Evolutionary conservation across 2,113 vertebrate genomes (phyloP).

Genomic region (Brachionichthys hirsutus): DNA sequence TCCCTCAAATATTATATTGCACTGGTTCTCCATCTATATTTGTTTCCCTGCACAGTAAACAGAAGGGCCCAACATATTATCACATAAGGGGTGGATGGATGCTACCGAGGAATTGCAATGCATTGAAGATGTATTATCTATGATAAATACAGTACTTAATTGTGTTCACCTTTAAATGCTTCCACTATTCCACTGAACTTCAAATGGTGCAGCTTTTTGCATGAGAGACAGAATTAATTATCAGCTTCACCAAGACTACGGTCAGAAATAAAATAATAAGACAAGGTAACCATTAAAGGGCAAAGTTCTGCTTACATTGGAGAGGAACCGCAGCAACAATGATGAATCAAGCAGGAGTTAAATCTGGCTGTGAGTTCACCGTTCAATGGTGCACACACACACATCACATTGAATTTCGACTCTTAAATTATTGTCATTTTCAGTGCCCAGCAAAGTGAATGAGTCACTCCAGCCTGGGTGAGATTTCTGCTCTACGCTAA

Average conservation of each 20-base stretch:
- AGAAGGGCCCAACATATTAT: not conserved
- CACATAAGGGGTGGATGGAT: not conserved
- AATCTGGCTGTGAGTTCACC: constrained; percentile 52
- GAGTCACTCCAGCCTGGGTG: constrained; percentile 42
- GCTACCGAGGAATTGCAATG: constrained; percentile 2
- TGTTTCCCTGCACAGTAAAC: constrained; percentile 5
- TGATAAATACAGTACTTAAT: constrained; percentile 9
- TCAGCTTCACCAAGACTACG: constrained; percentile 13
- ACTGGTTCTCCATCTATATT: not conserved
- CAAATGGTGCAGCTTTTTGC: constrained; percentile 43
- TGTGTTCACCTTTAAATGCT: constrained; percentile 6
- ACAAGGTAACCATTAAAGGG: constrained; percentile 36
- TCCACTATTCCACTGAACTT: constrained; percentile 54
- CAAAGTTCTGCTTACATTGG: constrained; percentile 49
- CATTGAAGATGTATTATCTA: constrained; percentile 21
- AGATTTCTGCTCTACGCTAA: constrained; percentile 32
- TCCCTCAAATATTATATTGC: not conserved
- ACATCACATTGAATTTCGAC: constrained; percentile 57
- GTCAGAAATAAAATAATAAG: too few species aligned
- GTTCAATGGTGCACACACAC: constrained; percentile 50
- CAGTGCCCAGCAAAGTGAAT: constrained; percentile 45
- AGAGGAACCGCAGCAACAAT: constrained; percentile 34
- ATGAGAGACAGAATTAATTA: constrained; percentile 23
- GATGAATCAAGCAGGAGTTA: constrained; percentile 60
- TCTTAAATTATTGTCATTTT: constrained; percentile 64